Base-by-base conservation (phyloP, 2,113 vertebrate genomes). In the Myodes glareolus region DNA sequence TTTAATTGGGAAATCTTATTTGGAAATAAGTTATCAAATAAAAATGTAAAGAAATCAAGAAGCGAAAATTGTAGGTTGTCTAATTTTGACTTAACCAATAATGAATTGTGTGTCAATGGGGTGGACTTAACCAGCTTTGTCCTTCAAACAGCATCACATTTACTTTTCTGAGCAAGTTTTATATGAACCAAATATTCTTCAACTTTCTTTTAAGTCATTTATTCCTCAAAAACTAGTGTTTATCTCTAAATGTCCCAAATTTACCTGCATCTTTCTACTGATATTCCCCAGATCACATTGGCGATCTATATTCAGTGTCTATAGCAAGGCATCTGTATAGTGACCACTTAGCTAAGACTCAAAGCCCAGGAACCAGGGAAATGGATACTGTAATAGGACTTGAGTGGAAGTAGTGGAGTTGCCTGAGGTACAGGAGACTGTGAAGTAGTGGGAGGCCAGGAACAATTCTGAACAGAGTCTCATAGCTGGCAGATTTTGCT, bases 111-210 rank as follows among this genome's bases (percentile, higher is more conserved):
- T n/a, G n/a, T n/a, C n/a, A n/a, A n/a, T n/a, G n/a, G n/a, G n/a
- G n/a, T n/a, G n/a, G 7, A 88, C 27, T 75, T 91, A 81, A 88
- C 23, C 33, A 81, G 52, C 81, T 93, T 89, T 73, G 14, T 88
- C 4, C 9, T 63, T 92, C 29, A 61, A 95, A 67, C 10, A 23
- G 8, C 6, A 52, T 47, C 67, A 23, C 5, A 70, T 76, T 87
- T 80, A 77, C 12, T 13, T 80, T 16, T 19, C 2, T 73, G 7
- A 29, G 23, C 39, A 78, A 92, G 29, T 1, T 14, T 68, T 36
- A 93, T 36, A 55, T 10, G 4, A 80, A 92, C 33, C 4, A 95
- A 88, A 50, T 92, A 72, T 9, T 4, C 23, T 58, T 81, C 14
- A 52, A 36, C 27, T 17, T 91, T 91, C 10, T 81, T 63, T 36